Evolutionary conservation across 2,888 invertebrate species (phyloP).

Genomic region (Trilocha varians): DNA sequence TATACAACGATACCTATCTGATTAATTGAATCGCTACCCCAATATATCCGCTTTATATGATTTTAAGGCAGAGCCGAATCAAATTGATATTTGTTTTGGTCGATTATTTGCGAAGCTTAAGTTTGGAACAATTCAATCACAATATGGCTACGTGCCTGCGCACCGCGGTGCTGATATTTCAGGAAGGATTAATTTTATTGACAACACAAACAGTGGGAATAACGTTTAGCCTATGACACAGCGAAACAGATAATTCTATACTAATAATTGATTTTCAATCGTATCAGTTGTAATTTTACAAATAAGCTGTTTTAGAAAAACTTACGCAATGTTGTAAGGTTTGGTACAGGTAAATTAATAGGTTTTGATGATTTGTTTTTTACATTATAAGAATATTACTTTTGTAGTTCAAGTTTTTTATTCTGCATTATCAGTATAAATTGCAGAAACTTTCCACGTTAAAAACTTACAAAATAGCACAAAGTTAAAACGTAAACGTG

Average conservation of each 20-base stretch:
- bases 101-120: constrained; percentile 55
- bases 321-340: too few species aligned
- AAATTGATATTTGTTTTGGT: constrained; percentile 51
- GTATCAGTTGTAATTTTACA: too few species aligned
- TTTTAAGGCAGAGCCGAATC: constrained; percentile 26
- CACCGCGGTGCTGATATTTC: constrained; percentile 38
- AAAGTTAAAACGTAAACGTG: too few species aligned
- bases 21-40: constrained; percentile 25
- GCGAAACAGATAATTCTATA: constrained; percentile 30
- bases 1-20: background rate
- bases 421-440: too few species aligned
- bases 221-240: constrained; percentile 36
- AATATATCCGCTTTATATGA: constrained; percentile 18
- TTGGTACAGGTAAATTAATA: background rate
- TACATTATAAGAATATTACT: too few species aligned
- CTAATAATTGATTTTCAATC: too few species aligned
- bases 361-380: background rate
- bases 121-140: constrained; percentile 61
- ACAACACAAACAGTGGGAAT: constrained; percentile 44
- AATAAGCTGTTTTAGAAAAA: too few species aligned
- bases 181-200: constrained; percentile 59
- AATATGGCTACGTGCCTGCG: constrained; percentile 42
- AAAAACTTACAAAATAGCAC: too few species aligned
- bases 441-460: too few species aligned
- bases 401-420: too few species aligned